phyloP scores from a whole-genome alignment of 2,113 vertebrate species.

The Piliocolobus tephrosceles region DNA sequence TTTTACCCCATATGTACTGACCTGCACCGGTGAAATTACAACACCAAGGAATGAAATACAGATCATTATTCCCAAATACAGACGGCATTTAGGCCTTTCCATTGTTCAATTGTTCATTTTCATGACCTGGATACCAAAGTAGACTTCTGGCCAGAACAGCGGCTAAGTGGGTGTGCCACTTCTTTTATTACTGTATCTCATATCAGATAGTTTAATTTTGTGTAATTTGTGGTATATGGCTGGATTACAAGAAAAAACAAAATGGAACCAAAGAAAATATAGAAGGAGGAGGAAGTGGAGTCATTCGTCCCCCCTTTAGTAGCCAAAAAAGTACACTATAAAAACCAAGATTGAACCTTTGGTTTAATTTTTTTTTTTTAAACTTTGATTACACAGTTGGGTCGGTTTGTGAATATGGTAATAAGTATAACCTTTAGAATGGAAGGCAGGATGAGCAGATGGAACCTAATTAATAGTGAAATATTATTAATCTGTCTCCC shows the following conservation, averaged over 20 bases:
- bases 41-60: not conserved
- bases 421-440: conserved; percentile 86
- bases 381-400: conserved; percentile 82
- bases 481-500: conserved; percentile 84
- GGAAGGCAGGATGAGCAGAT: conserved; percentile 81
- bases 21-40: not conserved
- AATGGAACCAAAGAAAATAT: conserved; percentile 63
- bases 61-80: not conserved
- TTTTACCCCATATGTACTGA: not conserved
- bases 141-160: not conserved
- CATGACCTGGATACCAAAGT: conserved; percentile 31
- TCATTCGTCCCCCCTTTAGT: conserved; percentile 28
- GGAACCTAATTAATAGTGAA: conserved; percentile 85
- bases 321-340: conserved; percentile 59
- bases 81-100: not conserved
- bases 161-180: not conserved
- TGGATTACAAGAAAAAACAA: conserved; percentile 38
- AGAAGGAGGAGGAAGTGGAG: conserved; percentile 57
- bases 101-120: not conserved
- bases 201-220: conserved; percentile 46
- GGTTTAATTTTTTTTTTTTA: conserved; percentile 68
- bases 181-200: conserved; percentile 51
- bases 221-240: conserved; percentile 63
- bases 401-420: conserved; percentile 82
- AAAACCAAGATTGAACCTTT: conserved; percentile 75